phyloP scores from a whole-genome alignment of 2,113 vertebrate species.

The Urocitellus parryii region DNA sequence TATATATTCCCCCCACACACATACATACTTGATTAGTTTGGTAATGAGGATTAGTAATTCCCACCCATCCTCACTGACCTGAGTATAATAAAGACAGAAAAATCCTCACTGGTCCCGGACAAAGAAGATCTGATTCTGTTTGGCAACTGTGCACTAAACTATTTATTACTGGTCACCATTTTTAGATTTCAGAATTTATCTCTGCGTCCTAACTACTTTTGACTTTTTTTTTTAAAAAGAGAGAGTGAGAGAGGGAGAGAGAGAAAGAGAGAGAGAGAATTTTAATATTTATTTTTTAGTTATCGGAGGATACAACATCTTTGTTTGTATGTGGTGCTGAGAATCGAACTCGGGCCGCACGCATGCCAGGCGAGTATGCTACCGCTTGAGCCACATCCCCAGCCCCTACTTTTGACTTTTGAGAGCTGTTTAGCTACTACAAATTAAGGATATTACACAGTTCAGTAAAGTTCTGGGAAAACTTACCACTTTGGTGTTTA shows the following conservation, averaged over 20 bases:
- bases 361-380: too few relatives aligned
- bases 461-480: slow-evolving; percentile 8
- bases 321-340: too few relatives aligned
- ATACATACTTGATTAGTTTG: neutral
- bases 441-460: neutral
- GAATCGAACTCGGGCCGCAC: too few relatives aligned
- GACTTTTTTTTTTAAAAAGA: too few relatives aligned
- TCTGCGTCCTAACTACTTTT: neutral
- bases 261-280: too few relatives aligned
- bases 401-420: neutral
- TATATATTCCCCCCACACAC: neutral
- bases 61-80: neutral
- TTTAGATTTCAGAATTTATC: neutral
- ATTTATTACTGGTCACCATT: neutral
- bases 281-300: too few relatives aligned
- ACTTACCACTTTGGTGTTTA: neutral
- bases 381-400: too few relatives aligned
- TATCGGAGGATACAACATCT: too few relatives aligned
- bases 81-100: neutral
- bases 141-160: neutral
- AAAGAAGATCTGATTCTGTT: neutral
- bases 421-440: neutral
- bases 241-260: too few relatives aligned
- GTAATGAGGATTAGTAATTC: neutral
- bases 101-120: neutral